Evolutionary conservation across 1,140 invertebrate species (phyloP), one percentile per base, ranked within the genome.

Genomic region (Drosophila varians): DNA sequence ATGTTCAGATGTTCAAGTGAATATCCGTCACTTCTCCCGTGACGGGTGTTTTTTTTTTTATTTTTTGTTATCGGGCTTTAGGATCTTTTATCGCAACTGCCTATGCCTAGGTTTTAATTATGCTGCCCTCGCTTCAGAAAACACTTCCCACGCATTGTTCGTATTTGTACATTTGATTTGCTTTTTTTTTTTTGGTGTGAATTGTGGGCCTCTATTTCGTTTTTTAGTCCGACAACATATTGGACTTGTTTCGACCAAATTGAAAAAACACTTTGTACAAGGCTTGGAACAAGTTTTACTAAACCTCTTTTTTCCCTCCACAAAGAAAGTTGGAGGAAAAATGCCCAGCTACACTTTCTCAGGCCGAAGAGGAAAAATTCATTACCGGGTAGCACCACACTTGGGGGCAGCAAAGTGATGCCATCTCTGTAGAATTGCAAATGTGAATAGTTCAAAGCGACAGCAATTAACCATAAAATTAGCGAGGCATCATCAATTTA

Each of bases 101-200:
- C 40, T 55, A 34, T 61, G 64, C 51, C 61, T 73, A 45, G 56
- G 55, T 73, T 83, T 83, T 83, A 83, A 82, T 83, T 82, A 77
- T 52, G 62, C 73, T 49, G 40, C 40, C 36, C 60, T 70, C 28
- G 53, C 42, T 38, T 62, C 48, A 74, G 76, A 74, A 80, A 82
- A 82, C 73, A 60, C 62, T 82, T 82, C 77, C 78, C 77, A 83
- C 78, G 78, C 74, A 57, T 80, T 74, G 56, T 42, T 47, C 25
- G 12, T 51, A 38, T 38, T 19, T 58, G 31, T 58, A 18, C 4
- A 25, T 40, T 60, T n/a, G n/a, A n/a, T 23, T 26, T 8, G 46
- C 9, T 40, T 28, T 65, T 12, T 45, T 31, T 34, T 18, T 28
- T 14, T 45, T 31, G 68, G 66, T 64, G 60, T 64, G 60, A 71